Base-by-base conservation (phyloP, 2,888 invertebrate species). In the Yponomeuta sedellus region DNA sequence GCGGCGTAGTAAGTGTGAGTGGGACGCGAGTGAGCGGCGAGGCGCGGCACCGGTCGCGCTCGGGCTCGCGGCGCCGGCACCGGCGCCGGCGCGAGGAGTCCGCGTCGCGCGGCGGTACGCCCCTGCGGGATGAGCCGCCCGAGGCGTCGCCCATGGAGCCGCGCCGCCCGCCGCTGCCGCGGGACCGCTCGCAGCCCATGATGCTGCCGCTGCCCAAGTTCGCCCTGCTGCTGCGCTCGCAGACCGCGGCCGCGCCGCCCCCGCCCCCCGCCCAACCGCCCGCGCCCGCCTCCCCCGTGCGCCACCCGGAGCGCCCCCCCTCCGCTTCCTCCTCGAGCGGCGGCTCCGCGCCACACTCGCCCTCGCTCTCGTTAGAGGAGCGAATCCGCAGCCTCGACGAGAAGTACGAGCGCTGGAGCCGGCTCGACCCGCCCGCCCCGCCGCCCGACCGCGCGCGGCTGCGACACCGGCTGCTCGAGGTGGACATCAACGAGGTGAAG, bases 301-400 rank as follows among this genome's bases (percentile, higher is more conserved):
- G 87, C 0, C 92, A 92, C 69, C 95, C 95, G 19, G 93, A 93
- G 57, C 92, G 93, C 8, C 93, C 95, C 64, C 94, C 95, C 8
- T 94, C 95, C 61, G 95, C 94, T 58, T 92, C 95, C 2, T 96
- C 96, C 71, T 96, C 96, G 22, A 95, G 95, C 77, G 94, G 93
- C 2, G 93, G 93, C 56, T 93, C 94, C 11, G 94, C 95, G 74
- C 96, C 96, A 3, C 94, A 94, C 68, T 94, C 95, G 74, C 96
- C 96, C 0, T 94, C 95, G 16, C 28, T 57, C 22, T 86, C 86
- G 28, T 92, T 98, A 72, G 98, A 98, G 79, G 98, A 98, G 82
- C 93, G 98, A 71, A 97, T 99, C 74, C 94, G 96, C 71, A 97
- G 96, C 66, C 92, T 99, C 67, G 98, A 98, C 86, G 98, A 98